Conservation (phyloP, 2,113 vertebrate species). For the Collichthys lucidus region DNA sequence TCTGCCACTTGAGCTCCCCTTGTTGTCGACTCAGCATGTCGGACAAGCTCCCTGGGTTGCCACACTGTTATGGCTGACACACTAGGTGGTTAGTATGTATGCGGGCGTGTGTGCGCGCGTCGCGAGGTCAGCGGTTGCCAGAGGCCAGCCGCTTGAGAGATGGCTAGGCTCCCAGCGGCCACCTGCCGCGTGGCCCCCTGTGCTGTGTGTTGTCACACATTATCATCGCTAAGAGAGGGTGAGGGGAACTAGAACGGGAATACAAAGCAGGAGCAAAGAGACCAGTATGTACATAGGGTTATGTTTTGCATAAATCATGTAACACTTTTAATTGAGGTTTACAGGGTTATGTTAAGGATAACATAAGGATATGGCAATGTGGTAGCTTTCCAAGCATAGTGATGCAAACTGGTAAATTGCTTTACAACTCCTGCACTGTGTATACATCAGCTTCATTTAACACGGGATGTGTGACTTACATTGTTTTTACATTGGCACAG, state of each 20-base stretch:
- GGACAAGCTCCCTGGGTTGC: conserved; percentile 68
- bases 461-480: conserved; percentile 28
- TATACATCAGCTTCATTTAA: conserved; percentile 25
- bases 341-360: not conserved
- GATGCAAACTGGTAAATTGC: conserved; percentile 8
- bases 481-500: conserved; percentile 33
- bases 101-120: conserved; percentile 10
- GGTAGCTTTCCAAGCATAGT: not conserved
- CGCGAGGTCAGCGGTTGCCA: conserved; percentile 68
- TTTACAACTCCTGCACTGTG: not conserved
- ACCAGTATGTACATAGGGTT: not conserved
- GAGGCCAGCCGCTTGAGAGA: conserved; percentile 53
- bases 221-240: conserved; percentile 39
- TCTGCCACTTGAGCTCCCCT: conserved; percentile 58
- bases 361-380: conserved; percentile 20
- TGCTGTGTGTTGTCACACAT: conserved; percentile 37
- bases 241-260: not conserved
- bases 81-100: conserved; percentile 62
- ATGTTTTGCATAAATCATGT: conserved; percentile 26
- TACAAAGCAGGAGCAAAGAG: conserved; percentile 6
- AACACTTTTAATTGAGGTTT: conserved; percentile 35
- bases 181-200: conserved; percentile 49
- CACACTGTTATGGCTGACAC: conserved; percentile 49
- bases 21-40: conserved; percentile 76
- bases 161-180: conserved; percentile 44